Percentiles rank a stretch among this genome's conserved stretches.
Evolutionary conservation across 2,113 vertebrate genomes (phyloP).

Genomic region (Myotis yumanensis): DNA sequence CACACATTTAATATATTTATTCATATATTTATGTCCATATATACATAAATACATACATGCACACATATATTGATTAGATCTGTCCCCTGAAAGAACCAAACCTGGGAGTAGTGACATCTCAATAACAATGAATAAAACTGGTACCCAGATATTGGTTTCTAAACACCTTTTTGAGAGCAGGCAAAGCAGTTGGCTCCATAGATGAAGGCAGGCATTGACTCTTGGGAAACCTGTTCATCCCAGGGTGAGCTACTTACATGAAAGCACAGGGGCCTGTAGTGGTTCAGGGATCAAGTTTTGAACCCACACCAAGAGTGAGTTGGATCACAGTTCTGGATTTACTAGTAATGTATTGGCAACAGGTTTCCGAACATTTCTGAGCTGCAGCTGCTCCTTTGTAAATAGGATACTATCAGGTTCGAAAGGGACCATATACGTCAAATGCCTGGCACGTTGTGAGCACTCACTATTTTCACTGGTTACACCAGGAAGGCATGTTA

Average conservation of each 20-base stretch:
- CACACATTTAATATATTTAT: neutral
- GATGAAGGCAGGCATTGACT: neutral
- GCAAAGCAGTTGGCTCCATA: neutral
- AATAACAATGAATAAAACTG: neutral
- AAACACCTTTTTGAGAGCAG: neutral
- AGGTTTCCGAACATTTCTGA: neutral
- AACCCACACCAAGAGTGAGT: neutral
- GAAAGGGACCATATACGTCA: neutral
- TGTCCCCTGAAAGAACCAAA: neutral
- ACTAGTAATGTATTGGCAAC: neutral
- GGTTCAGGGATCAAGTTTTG: neutral
- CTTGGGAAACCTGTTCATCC: neutral
- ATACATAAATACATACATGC: neutral
- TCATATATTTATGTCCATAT: neutral
- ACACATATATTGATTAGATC: neutral
- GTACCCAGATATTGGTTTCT: neutral
- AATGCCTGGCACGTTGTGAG: neutral
- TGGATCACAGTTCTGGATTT: neutral
- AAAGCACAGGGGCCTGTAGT: neutral
- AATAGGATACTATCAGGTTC: neutral
- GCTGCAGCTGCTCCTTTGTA: neutral
- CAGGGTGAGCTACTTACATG: neutral
- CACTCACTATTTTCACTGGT: neutral
- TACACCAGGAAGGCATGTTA: neutral
- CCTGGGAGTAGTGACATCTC: neutral